These are phyloP conservation scores for Oryzias sinensis DNA, from an alignment of 2,797 vertebrate genomes.

Conservation along the genomic window DNA sequence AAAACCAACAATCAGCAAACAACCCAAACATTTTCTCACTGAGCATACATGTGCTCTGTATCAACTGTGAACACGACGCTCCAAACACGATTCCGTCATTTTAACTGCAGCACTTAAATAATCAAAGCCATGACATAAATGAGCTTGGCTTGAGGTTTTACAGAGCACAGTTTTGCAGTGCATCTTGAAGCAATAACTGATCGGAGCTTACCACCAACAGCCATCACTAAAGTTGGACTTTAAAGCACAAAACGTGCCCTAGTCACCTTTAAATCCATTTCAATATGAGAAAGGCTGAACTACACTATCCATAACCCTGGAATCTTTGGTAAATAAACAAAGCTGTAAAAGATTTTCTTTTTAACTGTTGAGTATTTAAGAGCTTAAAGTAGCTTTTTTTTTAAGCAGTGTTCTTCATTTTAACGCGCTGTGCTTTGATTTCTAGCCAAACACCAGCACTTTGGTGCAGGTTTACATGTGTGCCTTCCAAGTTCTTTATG, in stretches of 20 bases:
- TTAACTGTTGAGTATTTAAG: no score
- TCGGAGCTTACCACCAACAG: conserved; percentile 38
- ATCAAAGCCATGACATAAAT: conserved; percentile 21
- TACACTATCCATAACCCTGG: conserved; percentile 1
- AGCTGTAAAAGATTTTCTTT: no score
- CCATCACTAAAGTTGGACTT: conserved; percentile 29
- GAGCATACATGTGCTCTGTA: not conserved
- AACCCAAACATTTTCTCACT: not conserved
- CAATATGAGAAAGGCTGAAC: not conserved
- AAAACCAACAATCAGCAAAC: no score
- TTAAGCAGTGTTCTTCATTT: no score
- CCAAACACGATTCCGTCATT: conserved; percentile 12
- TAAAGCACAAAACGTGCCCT: conserved; percentile 33
- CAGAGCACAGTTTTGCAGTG: conserved; percentile 26
- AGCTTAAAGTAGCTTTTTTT: no score
- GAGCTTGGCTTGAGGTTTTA: conserved; percentile 31
- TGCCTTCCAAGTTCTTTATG: conserved; percentile 32
- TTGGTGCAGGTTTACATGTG: no score
- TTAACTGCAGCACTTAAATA: conserved; percentile 19
- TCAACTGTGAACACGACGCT: not conserved
- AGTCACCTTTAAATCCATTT: conserved; percentile 18
- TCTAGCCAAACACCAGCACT: not conserved
- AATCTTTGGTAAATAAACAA: not conserved
- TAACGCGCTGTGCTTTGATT: not conserved
- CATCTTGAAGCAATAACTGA: conserved; percentile 63